Evolutionary conservation across 2,113 vertebrate genomes (phyloP).

Genomic region (Xenopus laevis): DNA sequence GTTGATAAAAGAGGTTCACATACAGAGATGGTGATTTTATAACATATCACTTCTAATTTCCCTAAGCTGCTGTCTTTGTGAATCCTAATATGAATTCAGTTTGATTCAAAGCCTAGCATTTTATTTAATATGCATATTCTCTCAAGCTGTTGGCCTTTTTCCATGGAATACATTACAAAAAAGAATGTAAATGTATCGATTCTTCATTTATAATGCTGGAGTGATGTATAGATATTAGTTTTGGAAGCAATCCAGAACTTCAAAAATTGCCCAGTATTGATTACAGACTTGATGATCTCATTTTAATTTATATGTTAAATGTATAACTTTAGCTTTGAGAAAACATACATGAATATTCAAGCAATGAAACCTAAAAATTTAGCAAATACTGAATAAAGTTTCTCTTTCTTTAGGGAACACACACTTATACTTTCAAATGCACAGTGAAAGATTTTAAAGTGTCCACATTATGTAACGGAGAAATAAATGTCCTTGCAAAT

Average conservation of each 20-base stretch:
- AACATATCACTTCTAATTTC: slow-evolving; percentile 46
- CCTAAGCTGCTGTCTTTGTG: slow-evolving; percentile 39
- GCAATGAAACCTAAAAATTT: too few relatives aligned
- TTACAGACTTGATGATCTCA: slow-evolving; percentile 60
- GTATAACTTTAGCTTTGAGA: slow-evolving; percentile 29
- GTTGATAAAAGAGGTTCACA: slow-evolving; percentile 38
- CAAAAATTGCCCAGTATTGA: slow-evolving; percentile 58
- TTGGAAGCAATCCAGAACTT: slow-evolving; percentile 65
- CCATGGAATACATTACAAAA: slow-evolving; percentile 69
- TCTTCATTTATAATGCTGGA: slow-evolving; percentile 78
- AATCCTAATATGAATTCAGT: slow-evolving; percentile 52
- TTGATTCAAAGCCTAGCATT: slow-evolving; percentile 50
- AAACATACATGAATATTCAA: too few relatives aligned
- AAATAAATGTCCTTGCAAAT: too few relatives aligned
- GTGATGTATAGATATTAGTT: slow-evolving; percentile 75
- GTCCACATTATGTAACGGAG: too few relatives aligned
- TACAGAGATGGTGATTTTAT: slow-evolving; percentile 43
- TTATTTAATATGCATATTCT: slow-evolving; percentile 63
- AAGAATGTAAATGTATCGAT: slow-evolving; percentile 83
- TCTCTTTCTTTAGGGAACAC: too few relatives aligned
- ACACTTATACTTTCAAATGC: too few relatives aligned
- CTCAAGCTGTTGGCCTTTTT: slow-evolving; percentile 54
- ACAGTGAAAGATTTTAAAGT: too few relatives aligned
- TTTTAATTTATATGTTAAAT: slow-evolving; percentile 61
- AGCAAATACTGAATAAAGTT: too few relatives aligned